Percentiles rank a stretch among this genome's conserved stretches.
These are phyloP conservation scores for Habropoda laboriosa DNA, from an alignment of 1,140 invertebrate genomes.

Conservation along the genomic window DNA sequence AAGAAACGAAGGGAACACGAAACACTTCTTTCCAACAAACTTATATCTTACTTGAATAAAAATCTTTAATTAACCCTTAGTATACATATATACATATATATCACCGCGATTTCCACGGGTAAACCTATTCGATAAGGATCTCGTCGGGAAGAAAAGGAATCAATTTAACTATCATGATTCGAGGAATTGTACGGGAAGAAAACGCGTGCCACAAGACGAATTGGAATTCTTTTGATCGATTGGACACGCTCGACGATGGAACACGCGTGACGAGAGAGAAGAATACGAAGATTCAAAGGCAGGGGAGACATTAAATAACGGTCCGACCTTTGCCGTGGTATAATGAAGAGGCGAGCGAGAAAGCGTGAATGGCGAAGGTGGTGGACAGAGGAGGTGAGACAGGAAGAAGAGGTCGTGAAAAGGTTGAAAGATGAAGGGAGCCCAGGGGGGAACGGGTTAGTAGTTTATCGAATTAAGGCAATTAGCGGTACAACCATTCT, in stretches of 20 bases:
- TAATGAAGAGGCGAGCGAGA: constrained; percentile 24
- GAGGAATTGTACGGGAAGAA: background rate
- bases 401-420: constrained; percentile 43
- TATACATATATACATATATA: background rate
- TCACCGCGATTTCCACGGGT: constrained; percentile 6
- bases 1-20: background rate
- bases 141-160: constrained; percentile 19
- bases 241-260: background rate
- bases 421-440: constrained; percentile 53
- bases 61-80: too few relatives aligned
- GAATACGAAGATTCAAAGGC: background rate
- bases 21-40: too few relatives aligned
- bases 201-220: background rate
- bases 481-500: constrained; percentile 74
- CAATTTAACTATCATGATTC: background rate
- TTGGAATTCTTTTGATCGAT: background rate
- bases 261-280: constrained; percentile 10
- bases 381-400: background rate
- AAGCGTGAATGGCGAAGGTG: background rate
- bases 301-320: constrained; percentile 26
- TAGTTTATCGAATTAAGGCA: constrained; percentile 77
- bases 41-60: too few relatives aligned
- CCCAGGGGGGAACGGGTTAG: constrained; percentile 55
- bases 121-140: background rate
- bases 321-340: constrained; percentile 26